Percentiles rank a stretch among this genome's conserved stretches.
Evolutionary conservation across 2,888 invertebrate species (phyloP).

Genomic region (Drosophila glabriapex): DNA sequence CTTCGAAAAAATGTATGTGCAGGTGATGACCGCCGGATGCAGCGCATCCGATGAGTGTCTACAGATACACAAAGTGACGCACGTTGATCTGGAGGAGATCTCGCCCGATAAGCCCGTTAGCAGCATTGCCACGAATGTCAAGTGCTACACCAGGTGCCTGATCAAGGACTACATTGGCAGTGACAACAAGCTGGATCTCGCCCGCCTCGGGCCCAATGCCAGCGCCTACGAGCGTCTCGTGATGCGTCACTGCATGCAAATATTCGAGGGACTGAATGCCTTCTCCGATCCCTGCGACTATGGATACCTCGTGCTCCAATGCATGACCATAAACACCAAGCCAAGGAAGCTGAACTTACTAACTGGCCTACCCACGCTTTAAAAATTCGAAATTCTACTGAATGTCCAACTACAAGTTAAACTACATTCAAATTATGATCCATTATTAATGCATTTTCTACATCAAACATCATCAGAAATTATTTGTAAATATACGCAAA

Average conservation of each 20-base stretch:
- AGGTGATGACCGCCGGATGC: constrained; percentile 4
- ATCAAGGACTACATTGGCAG: constrained; percentile 25
- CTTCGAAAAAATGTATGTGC: background rate
- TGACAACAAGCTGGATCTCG: constrained; percentile 22
- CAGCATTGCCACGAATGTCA: constrained; percentile 21
- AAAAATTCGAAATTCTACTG: background rate
- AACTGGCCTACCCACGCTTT: background rate
- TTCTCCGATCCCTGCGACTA: constrained; percentile 30
- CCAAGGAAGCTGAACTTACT: background rate
- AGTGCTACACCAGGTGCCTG: constrained; percentile 39
- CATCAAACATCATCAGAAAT: no score
- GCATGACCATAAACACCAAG: constrained; percentile 18
- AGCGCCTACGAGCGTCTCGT: constrained; percentile 17
- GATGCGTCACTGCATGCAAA: constrained; percentile 1
- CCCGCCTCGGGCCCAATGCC: constrained; percentile 20
- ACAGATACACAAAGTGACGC: constrained; percentile 13
- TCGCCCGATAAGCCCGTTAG: constrained; percentile 14
- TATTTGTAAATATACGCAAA: background rate
- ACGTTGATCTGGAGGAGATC: constrained; percentile 18
- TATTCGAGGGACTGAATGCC: constrained; percentile 6
- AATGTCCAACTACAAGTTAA: background rate
- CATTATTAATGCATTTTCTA: background rate
- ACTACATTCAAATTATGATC: background rate
- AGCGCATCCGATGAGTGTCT: constrained; percentile 22
- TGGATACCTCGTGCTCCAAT: constrained; percentile 28